phyloP scores from a whole-genome alignment of 2,888 invertebrate genomes.

The Cynaeus angustus region DNA sequence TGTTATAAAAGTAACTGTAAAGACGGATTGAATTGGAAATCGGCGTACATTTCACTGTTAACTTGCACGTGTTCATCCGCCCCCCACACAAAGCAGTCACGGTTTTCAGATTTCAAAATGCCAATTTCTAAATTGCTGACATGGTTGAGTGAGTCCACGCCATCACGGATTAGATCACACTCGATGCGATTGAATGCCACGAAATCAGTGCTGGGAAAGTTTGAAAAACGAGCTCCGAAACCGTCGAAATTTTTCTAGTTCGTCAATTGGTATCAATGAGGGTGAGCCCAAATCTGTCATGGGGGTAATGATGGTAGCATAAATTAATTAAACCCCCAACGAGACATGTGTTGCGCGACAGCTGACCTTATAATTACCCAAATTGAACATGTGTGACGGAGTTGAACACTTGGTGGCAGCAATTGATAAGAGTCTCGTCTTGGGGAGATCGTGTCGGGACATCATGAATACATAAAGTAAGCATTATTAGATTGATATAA shows the following conservation, averaged over 20 bases:
- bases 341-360: constrained; percentile 55
- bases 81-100: constrained; percentile 58
- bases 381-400: constrained; percentile 57
- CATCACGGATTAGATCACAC: constrained; percentile 51
- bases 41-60: constrained; percentile 54
- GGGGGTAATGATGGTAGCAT: constrained; percentile 58
- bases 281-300: constrained; percentile 53
- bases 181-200: constrained; percentile 46
- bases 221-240: not conserved
- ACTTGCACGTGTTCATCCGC: constrained; percentile 63
- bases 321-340: constrained; percentile 60
- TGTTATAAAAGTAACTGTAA: constrained; percentile 46
- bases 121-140: constrained; percentile 62
- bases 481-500: constrained; percentile 54
- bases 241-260: not conserved
- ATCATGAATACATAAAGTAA: constrained; percentile 52
- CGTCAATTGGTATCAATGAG: not conserved
- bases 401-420: constrained; percentile 53
- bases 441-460: constrained; percentile 46
- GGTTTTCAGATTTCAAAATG: constrained; percentile 63
- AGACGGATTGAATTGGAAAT: constrained; percentile 48
- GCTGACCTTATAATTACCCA: constrained; percentile 52
- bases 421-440: constrained; percentile 54
- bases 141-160: constrained; percentile 54
- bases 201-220: constrained; percentile 49